These are phyloP conservation scores for Drosophila villosipedis DNA, from an alignment of 2,888 invertebrate species.

Conservation along the genomic window DNA sequence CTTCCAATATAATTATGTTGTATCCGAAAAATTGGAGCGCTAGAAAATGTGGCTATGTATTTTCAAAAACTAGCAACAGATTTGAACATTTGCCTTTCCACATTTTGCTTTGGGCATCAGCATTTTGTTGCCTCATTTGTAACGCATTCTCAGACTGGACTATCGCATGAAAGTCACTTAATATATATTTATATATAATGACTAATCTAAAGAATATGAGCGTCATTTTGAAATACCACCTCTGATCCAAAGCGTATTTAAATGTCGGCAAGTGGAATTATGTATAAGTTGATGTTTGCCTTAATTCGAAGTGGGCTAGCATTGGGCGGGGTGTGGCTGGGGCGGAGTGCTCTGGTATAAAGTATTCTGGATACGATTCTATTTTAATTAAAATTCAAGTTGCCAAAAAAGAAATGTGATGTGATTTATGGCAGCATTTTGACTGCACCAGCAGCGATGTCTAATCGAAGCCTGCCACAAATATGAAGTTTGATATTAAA, in stretches of 20 bases:
- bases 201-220: neutral
- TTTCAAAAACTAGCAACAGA: slow-evolving; percentile 61
- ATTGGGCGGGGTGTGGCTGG: neutral
- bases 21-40: slow-evolving; percentile 64
- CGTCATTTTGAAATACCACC: neutral
- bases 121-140: neutral
- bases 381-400: slow-evolving; percentile 76
- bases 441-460: slow-evolving; percentile 52
- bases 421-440: slow-evolving; percentile 65
- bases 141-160: neutral
- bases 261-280: neutral
- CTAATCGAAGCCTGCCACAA: slow-evolving; percentile 58
- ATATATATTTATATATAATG: neutral
- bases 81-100: slow-evolving; percentile 34
- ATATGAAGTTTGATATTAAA: slow-evolving; percentile 43
- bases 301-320: slow-evolving; percentile 31
- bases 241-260: slow-evolving; percentile 19
- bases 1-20: slow-evolving; percentile 80
- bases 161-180: neutral
- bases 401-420: slow-evolving; percentile 65
- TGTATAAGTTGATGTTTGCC: neutral
- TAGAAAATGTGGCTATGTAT: slow-evolving; percentile 66
- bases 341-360: slow-evolving; percentile 5
- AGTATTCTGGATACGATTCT: slow-evolving; percentile 56
- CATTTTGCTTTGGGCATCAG: neutral